These are phyloP conservation scores for Zaprionus bogoriensis DNA, from an alignment of 2,888 invertebrate species.

Conservation along the genomic window DNA sequence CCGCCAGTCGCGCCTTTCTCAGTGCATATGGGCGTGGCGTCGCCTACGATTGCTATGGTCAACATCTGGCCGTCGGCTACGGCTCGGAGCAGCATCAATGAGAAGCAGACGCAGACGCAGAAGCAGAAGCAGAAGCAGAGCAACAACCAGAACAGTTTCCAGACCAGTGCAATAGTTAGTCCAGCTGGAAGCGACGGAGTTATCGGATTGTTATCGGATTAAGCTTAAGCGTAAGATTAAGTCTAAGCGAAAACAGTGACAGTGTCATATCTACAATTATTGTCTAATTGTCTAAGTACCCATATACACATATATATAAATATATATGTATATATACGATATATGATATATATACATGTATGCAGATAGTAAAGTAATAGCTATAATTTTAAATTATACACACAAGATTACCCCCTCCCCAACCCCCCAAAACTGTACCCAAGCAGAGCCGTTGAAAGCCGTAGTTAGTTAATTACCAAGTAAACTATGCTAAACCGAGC, in stretches of 20 bases:
- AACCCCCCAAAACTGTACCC: neutral
- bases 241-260: conserved; percentile 61
- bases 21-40: conserved; percentile 48
- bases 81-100: conserved; percentile 26
- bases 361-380: conserved; percentile 34
- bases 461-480: conserved; percentile 48
- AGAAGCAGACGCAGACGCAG: conserved; percentile 14
- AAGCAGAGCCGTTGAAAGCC: conserved; percentile 39
- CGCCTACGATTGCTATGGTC: conserved; percentile 66
- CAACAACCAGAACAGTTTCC: conserved; percentile 51
- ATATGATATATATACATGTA: conserved; percentile 22
- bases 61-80: conserved; percentile 57
- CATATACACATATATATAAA: conserved; percentile 30
- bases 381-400: conserved; percentile 69
- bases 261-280: conserved; percentile 79
- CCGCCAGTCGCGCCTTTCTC: conserved; percentile 24
- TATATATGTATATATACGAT: too few relatives aligned
- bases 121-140: conserved; percentile 11
- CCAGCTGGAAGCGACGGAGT: conserved; percentile 47
- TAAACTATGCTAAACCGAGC: conserved; percentile 32
- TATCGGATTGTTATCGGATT: conserved; percentile 36
- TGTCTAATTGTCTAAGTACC: conserved; percentile 55
- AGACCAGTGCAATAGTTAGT: conserved; percentile 72
- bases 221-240: conserved; percentile 5
- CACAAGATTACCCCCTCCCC: neutral